Evolutionary conservation across 2,113 vertebrate genomes (phyloP).

Genomic region (Syngnathus scovelli): DNA sequence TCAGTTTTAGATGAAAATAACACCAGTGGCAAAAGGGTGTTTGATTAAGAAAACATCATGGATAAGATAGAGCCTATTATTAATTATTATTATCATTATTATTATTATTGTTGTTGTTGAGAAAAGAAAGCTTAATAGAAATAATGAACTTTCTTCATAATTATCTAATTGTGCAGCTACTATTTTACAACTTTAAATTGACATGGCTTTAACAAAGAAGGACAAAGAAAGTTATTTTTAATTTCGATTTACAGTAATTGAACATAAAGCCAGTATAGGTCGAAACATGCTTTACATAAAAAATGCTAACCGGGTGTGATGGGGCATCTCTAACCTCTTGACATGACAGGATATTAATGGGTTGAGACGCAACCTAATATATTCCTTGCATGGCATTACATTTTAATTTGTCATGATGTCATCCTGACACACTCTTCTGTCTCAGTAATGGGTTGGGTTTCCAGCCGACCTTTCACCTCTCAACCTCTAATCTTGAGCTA

Average conservation of each 20-base stretch:
- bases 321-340: conserved; percentile 30
- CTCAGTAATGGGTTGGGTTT: conserved; percentile 2
- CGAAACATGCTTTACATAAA: conserved; percentile 21
- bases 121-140: too few species aligned
- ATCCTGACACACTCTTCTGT: conserved; percentile 10
- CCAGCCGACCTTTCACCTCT: conserved; percentile 42
- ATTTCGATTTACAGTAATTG: neutral
- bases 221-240: conserved; percentile 6
- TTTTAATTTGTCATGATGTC: conserved; percentile 7
- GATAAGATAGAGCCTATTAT: neutral
- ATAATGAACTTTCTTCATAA: too few species aligned
- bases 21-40: neutral
- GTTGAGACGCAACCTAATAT: conserved; percentile 1
- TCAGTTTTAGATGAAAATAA: neutral
- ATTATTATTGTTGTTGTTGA: too few species aligned
- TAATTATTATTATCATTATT: neutral
- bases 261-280: conserved; percentile 11
- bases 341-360: neutral
- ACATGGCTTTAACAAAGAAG: too few species aligned
- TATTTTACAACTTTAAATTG: too few species aligned
- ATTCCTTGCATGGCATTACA: neutral
- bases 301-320: conserved; percentile 6
- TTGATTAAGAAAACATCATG: neutral
- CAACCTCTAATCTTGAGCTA: conserved; percentile 23
- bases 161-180: too few species aligned